A percentile compares a stretch with the other conserved stretches of the same genome.
Evolutionary conservation across 2,797 vertebrate species (phyloP).

Genomic region (Pantherophis alleghaniensis): DNA sequence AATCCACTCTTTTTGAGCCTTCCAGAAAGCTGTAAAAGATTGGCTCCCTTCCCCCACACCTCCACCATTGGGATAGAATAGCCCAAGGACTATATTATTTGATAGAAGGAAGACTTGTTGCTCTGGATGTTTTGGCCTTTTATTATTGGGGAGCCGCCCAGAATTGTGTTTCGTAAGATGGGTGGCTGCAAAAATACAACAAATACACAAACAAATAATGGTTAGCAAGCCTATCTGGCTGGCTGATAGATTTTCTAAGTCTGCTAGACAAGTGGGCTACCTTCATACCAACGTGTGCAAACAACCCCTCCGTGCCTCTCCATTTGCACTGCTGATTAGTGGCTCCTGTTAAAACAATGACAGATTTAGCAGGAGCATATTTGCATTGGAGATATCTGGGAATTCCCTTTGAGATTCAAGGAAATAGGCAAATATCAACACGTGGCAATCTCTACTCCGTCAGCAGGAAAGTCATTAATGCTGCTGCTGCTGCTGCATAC

Average conservation of each 20-base stretch:
- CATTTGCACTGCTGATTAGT: not conserved
- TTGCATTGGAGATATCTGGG: not conserved
- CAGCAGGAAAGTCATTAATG: not conserved
- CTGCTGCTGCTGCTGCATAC: not conserved
- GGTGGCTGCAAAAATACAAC: not conserved
- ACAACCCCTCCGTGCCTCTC: not conserved
- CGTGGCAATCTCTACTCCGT: not conserved
- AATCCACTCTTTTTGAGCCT: not conserved
- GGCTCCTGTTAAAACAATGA: not conserved
- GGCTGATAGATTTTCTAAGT: not conserved
- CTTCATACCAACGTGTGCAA: not conserved
- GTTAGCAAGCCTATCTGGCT: not conserved
- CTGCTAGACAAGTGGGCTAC: not conserved
- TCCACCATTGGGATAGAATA: not conserved
- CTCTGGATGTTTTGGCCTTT: not conserved
- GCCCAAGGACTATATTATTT: not conserved
- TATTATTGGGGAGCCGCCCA: not conserved
- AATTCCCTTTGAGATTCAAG: not conserved
- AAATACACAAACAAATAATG: not conserved
- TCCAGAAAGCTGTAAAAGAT: not conserved
- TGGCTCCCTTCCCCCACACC: not conserved
- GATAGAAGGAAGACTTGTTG: not conserved
- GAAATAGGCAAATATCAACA: not conserved
- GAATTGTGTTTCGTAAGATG: not conserved
- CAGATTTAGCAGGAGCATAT: not conserved